Conservation (phyloP, 2,797 vertebrate genomes). For the Syngnathus acus region DNA sequence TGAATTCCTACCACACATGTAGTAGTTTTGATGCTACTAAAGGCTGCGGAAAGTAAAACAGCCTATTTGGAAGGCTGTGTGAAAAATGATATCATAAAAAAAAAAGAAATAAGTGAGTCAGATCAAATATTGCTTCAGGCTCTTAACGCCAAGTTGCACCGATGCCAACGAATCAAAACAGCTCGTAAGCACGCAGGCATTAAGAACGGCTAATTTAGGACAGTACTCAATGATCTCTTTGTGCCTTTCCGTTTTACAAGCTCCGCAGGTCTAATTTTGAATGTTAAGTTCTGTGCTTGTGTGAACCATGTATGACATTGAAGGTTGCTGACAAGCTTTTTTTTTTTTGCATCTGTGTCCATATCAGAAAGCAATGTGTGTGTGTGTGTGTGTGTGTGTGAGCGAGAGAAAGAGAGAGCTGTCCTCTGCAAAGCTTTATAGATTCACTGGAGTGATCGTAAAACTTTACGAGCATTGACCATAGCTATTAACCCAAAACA, state of each 20-base stretch:
- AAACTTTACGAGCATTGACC: slow-evolving; percentile 33
- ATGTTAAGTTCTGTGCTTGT: neutral
- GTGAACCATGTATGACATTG: slow-evolving; percentile 5
- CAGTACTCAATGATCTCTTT: slow-evolving; percentile 32
- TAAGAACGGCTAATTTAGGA: slow-evolving; percentile 42
- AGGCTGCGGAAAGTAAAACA: slow-evolving; percentile 6
- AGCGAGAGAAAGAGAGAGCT: neutral
- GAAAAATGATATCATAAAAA: slow-evolving; percentile 33
- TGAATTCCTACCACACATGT: neutral
- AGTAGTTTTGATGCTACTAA: neutral
- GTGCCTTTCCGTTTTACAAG: slow-evolving; percentile 14
- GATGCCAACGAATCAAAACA: slow-evolving; percentile 34
- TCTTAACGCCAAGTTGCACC: slow-evolving; percentile 36
- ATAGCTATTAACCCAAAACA: slow-evolving; percentile 20
- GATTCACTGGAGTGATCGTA: slow-evolving; percentile 35
- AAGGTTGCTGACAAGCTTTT: neutral
- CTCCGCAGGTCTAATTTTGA: neutral
- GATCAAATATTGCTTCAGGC: slow-evolving; percentile 28
- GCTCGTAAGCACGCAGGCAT: slow-evolving; percentile 33
- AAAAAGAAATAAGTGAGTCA: slow-evolving; percentile 7
- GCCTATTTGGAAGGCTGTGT: slow-evolving; percentile 17
- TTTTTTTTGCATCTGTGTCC: slow-evolving; percentile 11
- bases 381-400: neutral
- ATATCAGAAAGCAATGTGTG: slow-evolving; percentile 8
- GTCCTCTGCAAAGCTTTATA: slow-evolving; percentile 22